Evolutionary conservation across 2,113 vertebrate species (phyloP).

Genomic region (Phalacrocorax aristotelis): DNA sequence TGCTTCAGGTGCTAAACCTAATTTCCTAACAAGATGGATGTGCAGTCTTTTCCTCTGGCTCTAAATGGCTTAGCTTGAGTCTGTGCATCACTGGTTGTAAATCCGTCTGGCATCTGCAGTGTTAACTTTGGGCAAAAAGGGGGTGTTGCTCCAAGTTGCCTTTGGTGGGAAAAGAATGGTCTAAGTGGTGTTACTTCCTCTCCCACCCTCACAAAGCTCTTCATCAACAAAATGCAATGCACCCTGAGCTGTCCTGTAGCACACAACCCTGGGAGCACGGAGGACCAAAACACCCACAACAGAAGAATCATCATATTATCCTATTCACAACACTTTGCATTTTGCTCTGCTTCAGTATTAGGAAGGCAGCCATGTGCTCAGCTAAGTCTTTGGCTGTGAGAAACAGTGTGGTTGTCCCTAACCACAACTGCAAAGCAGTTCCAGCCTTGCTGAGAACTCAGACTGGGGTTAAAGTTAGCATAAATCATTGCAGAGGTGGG

Average conservation of each 20-base stretch:
- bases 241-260: background rate
- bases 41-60: background rate
- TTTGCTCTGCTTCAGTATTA: background rate
- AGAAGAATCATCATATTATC: background rate
- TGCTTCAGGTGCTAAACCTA: background rate
- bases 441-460: background rate
- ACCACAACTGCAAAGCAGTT: background rate
- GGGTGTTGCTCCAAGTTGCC: background rate
- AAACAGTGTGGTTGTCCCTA: background rate
- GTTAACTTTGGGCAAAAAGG: background rate
- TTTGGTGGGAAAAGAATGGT: background rate
- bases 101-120: background rate
- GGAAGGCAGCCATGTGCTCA: background rate
- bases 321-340: background rate
- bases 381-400: background rate
- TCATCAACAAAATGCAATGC: background rate
- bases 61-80: background rate
- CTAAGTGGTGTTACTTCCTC: background rate
- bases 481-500: background rate
- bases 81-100: background rate
- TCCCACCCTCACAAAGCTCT: background rate
- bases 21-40: background rate
- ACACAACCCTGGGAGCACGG: background rate
- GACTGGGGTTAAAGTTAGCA: background rate
- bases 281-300: background rate